Evolutionary conservation across 1,140 invertebrate species (phyloP), one percentile per base, ranked within the genome.

Genomic region (Drosophila navojoa): DNA sequence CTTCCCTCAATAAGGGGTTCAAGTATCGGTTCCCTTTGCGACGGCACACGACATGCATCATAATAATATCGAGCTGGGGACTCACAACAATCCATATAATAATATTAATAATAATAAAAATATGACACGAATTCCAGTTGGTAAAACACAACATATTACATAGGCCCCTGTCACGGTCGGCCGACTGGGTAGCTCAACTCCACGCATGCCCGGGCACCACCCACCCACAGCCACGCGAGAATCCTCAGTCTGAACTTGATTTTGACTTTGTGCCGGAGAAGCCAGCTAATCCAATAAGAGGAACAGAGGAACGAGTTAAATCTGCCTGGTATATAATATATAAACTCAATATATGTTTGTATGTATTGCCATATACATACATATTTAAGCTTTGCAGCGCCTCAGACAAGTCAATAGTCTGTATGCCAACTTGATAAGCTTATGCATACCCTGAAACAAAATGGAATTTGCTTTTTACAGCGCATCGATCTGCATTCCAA

Each of bases 31-130:
- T 74, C 27, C 42, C 53, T 67, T 64, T 71, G 81, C 58, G 77
- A 67, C 73, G 63, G 49, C 59, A 53, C 77, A 81, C 71, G 81
- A 86, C 81, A 78, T 75, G 81, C 77, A 85, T 85, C 85, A 85
- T 85, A 85, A 80, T 77, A 86, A 69, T 76, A 71, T 57, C 32
- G 71, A 72, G 66, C 76, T 62, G 63, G 62, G 62, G 61, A 50
- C 15, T 27, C 22, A 59, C 64, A 71, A 49, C 64, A 73, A 80
- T 74, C 66, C 81, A 79, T 79, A 79, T 61, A 63, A 75, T 76
- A 71, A 80, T 80, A 80, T 79, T 76, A 76, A 70, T 69, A 70
- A 63, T 64, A 57, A 64, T 63, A 68, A 58, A 52, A 84, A 62
- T 68, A 68, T 54, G 19, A 60, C 54, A 67, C 47, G 49, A 54